Evolutionary conservation across 2,888 invertebrate species (phyloP).

Genomic region (Allygus modestus): DNA sequence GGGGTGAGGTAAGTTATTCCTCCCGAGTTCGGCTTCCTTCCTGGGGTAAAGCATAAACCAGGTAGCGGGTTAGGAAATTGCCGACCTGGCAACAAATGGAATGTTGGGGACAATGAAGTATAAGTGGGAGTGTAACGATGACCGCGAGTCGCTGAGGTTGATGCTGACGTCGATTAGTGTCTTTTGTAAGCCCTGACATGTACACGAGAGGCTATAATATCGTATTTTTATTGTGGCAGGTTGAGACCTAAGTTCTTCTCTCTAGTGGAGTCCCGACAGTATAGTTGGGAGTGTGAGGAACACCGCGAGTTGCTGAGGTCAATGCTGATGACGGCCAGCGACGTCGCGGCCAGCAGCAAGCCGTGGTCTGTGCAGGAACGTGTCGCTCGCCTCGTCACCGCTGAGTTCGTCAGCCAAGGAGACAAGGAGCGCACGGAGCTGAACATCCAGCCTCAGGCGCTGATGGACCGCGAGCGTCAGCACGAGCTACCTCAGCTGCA

Average conservation of each 20-base stretch:
- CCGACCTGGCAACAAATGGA: no score
- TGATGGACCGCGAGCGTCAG: slow-evolving; percentile 79
- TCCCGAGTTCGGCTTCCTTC: no score
- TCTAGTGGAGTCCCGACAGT: slow-evolving; percentile 74
- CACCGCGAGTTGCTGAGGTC: slow-evolving; percentile 75
- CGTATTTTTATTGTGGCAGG: slow-evolving; percentile 70
- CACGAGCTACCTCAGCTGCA: slow-evolving; percentile 79
- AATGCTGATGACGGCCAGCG: slow-evolving; percentile 79
- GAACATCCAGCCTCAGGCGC: slow-evolving; percentile 77
- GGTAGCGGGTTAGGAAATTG: no score
- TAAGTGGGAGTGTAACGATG: no score
- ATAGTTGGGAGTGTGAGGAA: slow-evolving; percentile 74
- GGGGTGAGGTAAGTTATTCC: no score
- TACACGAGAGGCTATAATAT: background rate
- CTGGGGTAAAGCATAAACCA: no score
- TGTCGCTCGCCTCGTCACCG: slow-evolving; percentile 76
- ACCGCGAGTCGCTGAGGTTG: no score
- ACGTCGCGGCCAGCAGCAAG: slow-evolving; percentile 79
- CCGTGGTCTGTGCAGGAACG: slow-evolving; percentile 78
- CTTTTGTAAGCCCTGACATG: slow-evolving; percentile 66
- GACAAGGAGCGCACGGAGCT: slow-evolving; percentile 77
- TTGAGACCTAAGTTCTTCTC: slow-evolving; percentile 75
- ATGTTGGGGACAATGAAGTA: no score
- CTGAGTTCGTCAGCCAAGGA: slow-evolving; percentile 77
- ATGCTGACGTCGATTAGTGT: no score